phyloP scores from a whole-genome alignment of 2,888 invertebrate genomes.

The Drosophila falleni region DNA sequence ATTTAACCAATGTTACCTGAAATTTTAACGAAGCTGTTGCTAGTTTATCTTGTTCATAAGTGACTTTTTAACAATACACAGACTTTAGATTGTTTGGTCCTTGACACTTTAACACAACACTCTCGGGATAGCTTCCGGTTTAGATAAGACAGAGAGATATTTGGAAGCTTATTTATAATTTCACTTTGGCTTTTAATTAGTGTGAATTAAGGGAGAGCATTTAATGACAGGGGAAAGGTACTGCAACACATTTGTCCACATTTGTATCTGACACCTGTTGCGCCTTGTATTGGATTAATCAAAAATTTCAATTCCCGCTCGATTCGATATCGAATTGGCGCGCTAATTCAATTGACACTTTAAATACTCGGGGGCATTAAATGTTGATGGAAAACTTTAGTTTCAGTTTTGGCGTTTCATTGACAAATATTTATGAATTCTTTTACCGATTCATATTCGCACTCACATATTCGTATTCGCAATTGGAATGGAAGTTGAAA shows the following conservation, averaged over 20 bases:
- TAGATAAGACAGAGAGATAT: conserved; percentile 1
- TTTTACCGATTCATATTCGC: conserved; percentile 20
- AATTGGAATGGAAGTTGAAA: background rate
- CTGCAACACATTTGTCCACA: background rate
- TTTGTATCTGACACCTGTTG: conserved; percentile 53
- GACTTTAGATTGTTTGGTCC: conserved; percentile 9
- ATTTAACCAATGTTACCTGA: conserved; percentile 39
- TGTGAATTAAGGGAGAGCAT: conserved; percentile 20
- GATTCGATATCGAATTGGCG: conserved; percentile 41
- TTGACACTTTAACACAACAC: conserved; percentile 15
- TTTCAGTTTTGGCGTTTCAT: conserved; percentile 55
- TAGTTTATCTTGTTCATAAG: background rate
- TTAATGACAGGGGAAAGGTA: background rate
- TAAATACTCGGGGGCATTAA: conserved; percentile 33
- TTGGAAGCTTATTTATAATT: conserved; percentile 31
- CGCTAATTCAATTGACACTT: conserved; percentile 78
- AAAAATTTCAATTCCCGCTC: conserved; percentile 31
- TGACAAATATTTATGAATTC: conserved; percentile 50
- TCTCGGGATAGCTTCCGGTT: conserved; percentile 3
- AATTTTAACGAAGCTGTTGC: conserved; percentile 1
- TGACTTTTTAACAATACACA: background rate
- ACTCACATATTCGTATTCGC: background rate
- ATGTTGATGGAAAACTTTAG: conserved; percentile 68
- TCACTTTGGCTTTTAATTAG: conserved; percentile 44
- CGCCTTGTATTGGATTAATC: conserved; percentile 35